A percentile compares a stretch with the other conserved stretches of the same genome.
These are phyloP conservation scores for Eupithecia abbreviata DNA, from an alignment of 2,888 invertebrate genomes.

Conservation along the genomic window DNA sequence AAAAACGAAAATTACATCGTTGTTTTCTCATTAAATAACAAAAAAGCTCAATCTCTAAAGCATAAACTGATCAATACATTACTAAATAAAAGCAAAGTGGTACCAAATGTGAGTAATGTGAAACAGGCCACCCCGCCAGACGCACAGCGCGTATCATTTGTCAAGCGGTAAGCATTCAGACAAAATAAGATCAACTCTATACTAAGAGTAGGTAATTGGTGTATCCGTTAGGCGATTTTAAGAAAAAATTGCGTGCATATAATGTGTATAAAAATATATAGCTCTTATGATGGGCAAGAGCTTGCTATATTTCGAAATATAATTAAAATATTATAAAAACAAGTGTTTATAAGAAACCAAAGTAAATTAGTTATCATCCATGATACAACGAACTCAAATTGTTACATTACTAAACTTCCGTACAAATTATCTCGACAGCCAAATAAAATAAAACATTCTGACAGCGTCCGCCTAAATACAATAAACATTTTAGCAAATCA, in stretches of 20 bases:
- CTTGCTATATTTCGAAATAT: not conserved
- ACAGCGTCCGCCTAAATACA: constrained; percentile 43
- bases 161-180: constrained; percentile 55
- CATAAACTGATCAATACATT: not conserved
- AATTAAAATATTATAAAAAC: not conserved
- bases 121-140: constrained; percentile 35
- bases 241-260: constrained; percentile 30
- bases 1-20: not conserved
- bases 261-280: not conserved
- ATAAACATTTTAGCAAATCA: constrained; percentile 60
- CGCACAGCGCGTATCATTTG: constrained; percentile 53
- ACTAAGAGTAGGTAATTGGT: constrained; percentile 12
- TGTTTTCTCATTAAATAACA: not conserved
- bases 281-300: not conserved
- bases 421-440: constrained; percentile 5
- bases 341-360: not conserved
- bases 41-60: not conserved
- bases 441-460: constrained; percentile 25
- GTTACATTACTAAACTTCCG: constrained; percentile 1
- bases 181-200: constrained; percentile 49
- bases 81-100: constrained; percentile 44
- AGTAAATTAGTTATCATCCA: not conserved
- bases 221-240: constrained; percentile 34
- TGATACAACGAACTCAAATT: constrained; percentile 6
- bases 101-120: constrained; percentile 39